phyloP scores from a whole-genome alignment of 1,140 invertebrate genomes.

The Calosoma granatense region DNA sequence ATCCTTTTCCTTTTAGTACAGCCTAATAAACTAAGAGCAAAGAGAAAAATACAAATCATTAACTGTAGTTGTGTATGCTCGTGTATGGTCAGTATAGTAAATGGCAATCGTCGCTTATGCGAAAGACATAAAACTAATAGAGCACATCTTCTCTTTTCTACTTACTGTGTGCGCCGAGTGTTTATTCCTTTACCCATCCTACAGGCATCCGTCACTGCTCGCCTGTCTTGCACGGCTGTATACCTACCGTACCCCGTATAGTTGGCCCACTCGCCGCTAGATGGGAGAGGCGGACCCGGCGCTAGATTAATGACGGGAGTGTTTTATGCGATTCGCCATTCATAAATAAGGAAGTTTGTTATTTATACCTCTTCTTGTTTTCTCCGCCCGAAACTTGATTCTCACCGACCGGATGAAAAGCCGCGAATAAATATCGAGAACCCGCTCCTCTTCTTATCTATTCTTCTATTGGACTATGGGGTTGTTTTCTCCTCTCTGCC shows the following conservation, averaged over 20 bases:
- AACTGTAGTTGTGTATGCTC: no score
- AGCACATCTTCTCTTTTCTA: no score
- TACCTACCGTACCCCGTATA: no score
- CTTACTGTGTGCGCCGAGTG: background rate
- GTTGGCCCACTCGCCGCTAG: background rate
- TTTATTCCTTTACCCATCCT: conserved; percentile 1
- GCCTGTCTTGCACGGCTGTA: no score
- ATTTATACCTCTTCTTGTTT: background rate
- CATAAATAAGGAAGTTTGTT: background rate
- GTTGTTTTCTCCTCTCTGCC: no score
- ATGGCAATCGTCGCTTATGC: background rate
- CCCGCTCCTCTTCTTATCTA: background rate
- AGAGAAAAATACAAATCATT: no score
- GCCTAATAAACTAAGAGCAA: no score
- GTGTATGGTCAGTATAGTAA: no score
- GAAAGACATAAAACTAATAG: conserved; percentile 8
- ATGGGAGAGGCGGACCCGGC: background rate
- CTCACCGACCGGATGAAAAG: background rate
- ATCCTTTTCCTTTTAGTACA: no score
- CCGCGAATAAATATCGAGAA: background rate
- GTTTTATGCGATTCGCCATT: background rate
- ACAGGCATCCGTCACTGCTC: background rate
- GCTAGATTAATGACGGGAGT: background rate
- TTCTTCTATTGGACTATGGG: no score
- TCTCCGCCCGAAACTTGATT: background rate